Base-by-base conservation (phyloP, 2,888 invertebrate species). In the Proisotoma minuta region DNA sequence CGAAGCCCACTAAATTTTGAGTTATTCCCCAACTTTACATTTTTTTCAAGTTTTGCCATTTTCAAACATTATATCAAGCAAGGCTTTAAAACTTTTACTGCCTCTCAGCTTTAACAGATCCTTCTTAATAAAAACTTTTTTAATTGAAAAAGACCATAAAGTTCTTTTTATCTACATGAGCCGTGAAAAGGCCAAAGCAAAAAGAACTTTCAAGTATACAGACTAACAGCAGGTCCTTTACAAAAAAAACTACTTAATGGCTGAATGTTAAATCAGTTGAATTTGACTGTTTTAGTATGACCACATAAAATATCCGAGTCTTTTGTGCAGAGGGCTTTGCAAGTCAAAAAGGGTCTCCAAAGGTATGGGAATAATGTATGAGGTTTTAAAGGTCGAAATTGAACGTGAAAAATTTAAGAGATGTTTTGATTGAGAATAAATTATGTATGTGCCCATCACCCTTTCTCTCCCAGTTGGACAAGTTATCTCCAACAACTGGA, bases 391-490 rank as follows among this genome's bases (percentile, higher is more conserved):
- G 43, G 43, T 43, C 43, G 43, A 43, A 43, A 43, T n/a, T 43
- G 43, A 15, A 43, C 43, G 43, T 43, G 43, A 43, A 43, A 43
- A 43, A 43, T 43, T 43, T 43, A 43, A n/a, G 43, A 43, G 43
- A 43, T 43, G 43, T 43, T 43, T 43, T 43, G 43, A 43, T 43
- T 43, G 43, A 43, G 43, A 43, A 43, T 43, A 43, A 43, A 43
- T 43, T 43, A 43, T 43, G 43, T 20, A 43, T 43, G 20, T 43
- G 43, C 43, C 43, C 18, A 43, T 43, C 43, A 43, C 43, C 34
- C 15, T n/a, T n/a, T n/a, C n/a, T 8, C 34, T 34, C 34, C 43
- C 43, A 18, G 43, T 43, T 43, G 43, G 43, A 43, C 43, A 15
- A 43, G 43, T 43, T 43, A 43, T 43, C 43, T 43, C 15, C 43